Conservation (phyloP, 2,888 invertebrate genomes). For the Choreutis nemorana region DNA sequence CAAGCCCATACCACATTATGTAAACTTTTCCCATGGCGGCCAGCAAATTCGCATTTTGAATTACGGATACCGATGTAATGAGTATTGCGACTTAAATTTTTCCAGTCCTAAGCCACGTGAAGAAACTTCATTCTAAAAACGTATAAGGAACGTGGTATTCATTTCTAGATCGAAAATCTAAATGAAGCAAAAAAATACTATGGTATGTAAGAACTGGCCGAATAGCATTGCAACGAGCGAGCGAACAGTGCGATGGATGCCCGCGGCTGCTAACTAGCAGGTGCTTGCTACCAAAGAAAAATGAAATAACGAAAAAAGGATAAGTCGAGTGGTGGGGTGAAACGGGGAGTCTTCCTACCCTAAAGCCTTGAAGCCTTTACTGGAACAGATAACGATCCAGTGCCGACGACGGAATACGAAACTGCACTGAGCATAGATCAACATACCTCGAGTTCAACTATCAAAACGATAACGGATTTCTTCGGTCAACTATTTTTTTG, state of each 20-base stretch:
- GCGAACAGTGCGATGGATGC: constrained; percentile 43
- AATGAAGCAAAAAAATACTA: too few relatives aligned
- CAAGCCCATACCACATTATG: too few relatives aligned
- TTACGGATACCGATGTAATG: too few relatives aligned
- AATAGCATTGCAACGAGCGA: constrained; percentile 27
- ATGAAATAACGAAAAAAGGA: constrained; percentile 62
- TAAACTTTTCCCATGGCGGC: too few relatives aligned
- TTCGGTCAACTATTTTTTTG: background rate
- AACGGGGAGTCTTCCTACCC: constrained; percentile 34
- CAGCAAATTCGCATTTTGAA: too few relatives aligned
- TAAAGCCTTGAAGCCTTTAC: constrained; percentile 63
- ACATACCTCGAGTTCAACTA: constrained; percentile 38
- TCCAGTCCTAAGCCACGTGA: too few relatives aligned
- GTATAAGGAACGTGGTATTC: too few relatives aligned
- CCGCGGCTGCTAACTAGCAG: constrained; percentile 57
- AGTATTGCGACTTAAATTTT: too few relatives aligned
- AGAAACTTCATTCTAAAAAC: too few relatives aligned
- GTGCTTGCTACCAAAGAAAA: constrained; percentile 60
- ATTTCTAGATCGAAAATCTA: too few relatives aligned
- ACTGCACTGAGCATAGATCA: constrained; percentile 54
- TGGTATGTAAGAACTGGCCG: constrained; percentile 24
- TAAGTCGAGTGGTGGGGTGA: constrained; percentile 34
- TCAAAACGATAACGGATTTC: too few relatives aligned
- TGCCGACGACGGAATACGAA: constrained; percentile 63
- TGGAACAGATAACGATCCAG: constrained; percentile 66